Conservation (phyloP, 2,888 invertebrate genomes). For the Rotaria macrura region DNA sequence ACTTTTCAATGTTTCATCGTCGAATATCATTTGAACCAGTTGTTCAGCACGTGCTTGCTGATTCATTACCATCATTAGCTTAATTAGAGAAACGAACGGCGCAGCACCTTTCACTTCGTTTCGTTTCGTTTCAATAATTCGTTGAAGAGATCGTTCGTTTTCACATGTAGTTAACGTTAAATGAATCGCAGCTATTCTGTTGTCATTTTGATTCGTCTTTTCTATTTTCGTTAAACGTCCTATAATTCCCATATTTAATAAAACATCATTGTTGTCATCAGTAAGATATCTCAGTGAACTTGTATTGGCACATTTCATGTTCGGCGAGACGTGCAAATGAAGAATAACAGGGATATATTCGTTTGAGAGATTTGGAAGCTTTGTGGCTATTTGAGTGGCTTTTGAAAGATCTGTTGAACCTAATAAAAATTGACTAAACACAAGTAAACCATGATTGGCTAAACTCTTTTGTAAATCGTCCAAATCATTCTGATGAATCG, state of each 20-base stretch:
- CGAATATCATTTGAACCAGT: slow-evolving; percentile 4
- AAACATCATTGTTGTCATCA: not conserved
- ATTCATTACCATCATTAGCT: not conserved
- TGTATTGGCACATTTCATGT: not conserved
- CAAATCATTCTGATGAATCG: not conserved
- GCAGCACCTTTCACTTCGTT: not conserved
- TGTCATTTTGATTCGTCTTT: not conserved
- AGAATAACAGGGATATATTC: not conserved
- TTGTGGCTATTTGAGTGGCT: not conserved
- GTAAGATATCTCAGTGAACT: not conserved
- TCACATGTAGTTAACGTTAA: not conserved
- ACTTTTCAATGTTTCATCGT: not conserved
- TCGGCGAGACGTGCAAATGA: not conserved
- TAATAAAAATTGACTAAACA: not conserved
- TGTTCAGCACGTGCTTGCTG: slow-evolving; percentile 7
- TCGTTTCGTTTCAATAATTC: not conserved
- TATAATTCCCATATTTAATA: not conserved
- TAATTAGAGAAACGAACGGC: not conserved
- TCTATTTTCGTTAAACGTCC: not conserved
- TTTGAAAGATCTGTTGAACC: not conserved
- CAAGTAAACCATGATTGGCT: not conserved
- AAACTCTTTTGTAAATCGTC: not conserved
- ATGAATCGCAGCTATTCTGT: not conserved
- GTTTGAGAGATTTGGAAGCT: not conserved
- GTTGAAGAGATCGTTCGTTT: not conserved